Evolutionary conservation across 2,888 invertebrate species (phyloP).

Genomic region (Hypomecis atomaria): DNA sequence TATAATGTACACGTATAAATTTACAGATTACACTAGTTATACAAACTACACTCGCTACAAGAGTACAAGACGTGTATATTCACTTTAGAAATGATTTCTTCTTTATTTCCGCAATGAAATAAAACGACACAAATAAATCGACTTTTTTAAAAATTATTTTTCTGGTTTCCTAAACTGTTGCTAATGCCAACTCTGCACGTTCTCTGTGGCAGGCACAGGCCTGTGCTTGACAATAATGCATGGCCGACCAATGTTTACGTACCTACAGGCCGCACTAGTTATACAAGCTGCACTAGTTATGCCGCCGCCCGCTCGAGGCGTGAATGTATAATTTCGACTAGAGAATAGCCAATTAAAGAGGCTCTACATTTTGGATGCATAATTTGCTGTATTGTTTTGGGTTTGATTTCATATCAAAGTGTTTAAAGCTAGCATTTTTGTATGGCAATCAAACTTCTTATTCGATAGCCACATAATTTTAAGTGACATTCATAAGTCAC

Average conservation of each 20-base stretch:
- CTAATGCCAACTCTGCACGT: background rate
- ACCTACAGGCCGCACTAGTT: conserved; percentile 77
- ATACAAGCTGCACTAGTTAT: conserved; percentile 75
- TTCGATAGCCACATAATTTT: too few species aligned
- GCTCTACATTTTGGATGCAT: conserved; percentile 76
- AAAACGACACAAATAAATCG: too few species aligned
- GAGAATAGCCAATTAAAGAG: conserved; percentile 80
- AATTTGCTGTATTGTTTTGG: conserved; percentile 45
- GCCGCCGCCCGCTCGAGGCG: conserved; percentile 76
- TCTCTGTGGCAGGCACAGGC: conserved; percentile 40
- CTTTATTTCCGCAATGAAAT: too few species aligned
- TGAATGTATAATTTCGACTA: conserved; percentile 78
- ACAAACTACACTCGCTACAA: background rate
- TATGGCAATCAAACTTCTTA: too few species aligned
- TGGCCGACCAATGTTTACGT: conserved; percentile 84
- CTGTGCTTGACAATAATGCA: conserved; percentile 84
- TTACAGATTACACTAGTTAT: background rate
- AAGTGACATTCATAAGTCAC: too few species aligned
- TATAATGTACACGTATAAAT: too few species aligned
- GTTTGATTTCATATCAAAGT: background rate
- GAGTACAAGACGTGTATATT: too few species aligned
- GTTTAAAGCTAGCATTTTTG: too few species aligned
- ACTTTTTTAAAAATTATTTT: too few species aligned
- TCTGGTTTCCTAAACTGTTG: too few species aligned
- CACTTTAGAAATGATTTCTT: too few species aligned